A percentile compares a stretch with the other conserved stretches of the same genome.
Conservation (phyloP, 2,888 invertebrate species). For the Dynastes grantii region DNA sequence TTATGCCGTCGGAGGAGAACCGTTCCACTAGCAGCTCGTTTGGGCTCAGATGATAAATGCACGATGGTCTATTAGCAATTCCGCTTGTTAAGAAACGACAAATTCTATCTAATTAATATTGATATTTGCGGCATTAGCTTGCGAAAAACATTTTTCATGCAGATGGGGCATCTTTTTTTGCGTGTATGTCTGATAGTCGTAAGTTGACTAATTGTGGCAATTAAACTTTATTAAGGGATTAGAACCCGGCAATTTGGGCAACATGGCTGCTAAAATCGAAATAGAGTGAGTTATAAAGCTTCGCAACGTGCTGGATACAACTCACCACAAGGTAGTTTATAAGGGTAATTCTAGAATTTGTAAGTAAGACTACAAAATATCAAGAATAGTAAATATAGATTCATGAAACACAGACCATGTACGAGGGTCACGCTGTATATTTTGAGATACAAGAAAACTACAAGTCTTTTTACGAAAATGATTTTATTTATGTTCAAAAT, state of each 20-base stretch:
- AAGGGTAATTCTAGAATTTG: too few relatives aligned
- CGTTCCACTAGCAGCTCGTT: conserved; percentile 25
- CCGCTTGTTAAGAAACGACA: conserved; percentile 43
- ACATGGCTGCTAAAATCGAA: not conserved
- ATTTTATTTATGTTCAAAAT: too few relatives aligned
- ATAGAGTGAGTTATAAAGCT: not conserved
- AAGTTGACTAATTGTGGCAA: conserved; percentile 18
- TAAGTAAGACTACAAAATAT: too few relatives aligned
- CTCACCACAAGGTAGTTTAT: too few relatives aligned
- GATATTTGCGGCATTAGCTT: conserved; percentile 30
- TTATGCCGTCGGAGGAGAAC: conserved; percentile 41
- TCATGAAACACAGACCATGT: too few relatives aligned
- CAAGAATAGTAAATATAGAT: too few relatives aligned
- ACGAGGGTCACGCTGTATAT: too few relatives aligned
- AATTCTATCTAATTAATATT: conserved; percentile 43
- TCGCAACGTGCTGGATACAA: too few relatives aligned
- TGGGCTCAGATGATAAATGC: conserved; percentile 34
- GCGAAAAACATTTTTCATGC: conserved; percentile 36
- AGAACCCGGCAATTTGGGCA: not conserved
- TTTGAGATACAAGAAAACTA: too few relatives aligned
- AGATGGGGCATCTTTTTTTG: conserved; percentile 15
- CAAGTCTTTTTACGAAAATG: too few relatives aligned
- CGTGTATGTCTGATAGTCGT: conserved; percentile 5
- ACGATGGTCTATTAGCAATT: conserved; percentile 43
- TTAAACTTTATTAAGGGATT: conserved; percentile 15